Evolutionary conservation across 1,140 invertebrate genomes (phyloP), one percentile per base, ranked within the genome.

Genomic region (Littorina saxatilis): DNA sequence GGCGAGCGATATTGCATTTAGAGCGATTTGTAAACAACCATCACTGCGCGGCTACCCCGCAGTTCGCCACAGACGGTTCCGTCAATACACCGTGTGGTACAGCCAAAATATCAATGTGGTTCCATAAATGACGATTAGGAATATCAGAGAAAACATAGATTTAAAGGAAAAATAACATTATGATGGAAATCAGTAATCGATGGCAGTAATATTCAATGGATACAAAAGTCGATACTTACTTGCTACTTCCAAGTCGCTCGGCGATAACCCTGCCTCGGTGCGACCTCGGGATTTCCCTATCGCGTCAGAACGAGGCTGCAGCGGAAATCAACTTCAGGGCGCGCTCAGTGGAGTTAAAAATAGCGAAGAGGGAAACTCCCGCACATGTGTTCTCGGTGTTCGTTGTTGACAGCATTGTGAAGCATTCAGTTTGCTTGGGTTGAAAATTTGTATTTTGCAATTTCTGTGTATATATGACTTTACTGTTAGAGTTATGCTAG

Each of bases 251-350:
- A 40, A 73, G 29, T 73, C 35, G 40, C 58, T 43, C 29, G 55
- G n/a, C 55, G 76, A 78, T 78, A 29, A 78, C 76, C 76, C 76
- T 20, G 76, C 76, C 76, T 78, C 55, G 76, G 52, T 63, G 15
- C 52, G 76, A 78, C 76, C 76, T 63, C 55, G 76, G 76, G 76
- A 78, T 78, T 78, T 47, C 76, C 76, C 55, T 78, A n/a, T 27
- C 32, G 37, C 35, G 39, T 58, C 76, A 63, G 55, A 78, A 58
- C 52, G 76, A 78, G 76, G 76, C 76, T 78, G 63, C 35, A 63
- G 52, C 76, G 76, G 55, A 78, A 78, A 63, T 47, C n/a, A n/a
- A 4, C 40, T 23, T 72, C 68, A 43, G 68, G 13, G 35, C 68
- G 68, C 2, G 40, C n/a, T 39, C 20, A 2, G 5, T 20, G 15